Base-by-base conservation (phyloP, 2,888 invertebrate genomes). In the Gonocerus acuteangulatus region DNA sequence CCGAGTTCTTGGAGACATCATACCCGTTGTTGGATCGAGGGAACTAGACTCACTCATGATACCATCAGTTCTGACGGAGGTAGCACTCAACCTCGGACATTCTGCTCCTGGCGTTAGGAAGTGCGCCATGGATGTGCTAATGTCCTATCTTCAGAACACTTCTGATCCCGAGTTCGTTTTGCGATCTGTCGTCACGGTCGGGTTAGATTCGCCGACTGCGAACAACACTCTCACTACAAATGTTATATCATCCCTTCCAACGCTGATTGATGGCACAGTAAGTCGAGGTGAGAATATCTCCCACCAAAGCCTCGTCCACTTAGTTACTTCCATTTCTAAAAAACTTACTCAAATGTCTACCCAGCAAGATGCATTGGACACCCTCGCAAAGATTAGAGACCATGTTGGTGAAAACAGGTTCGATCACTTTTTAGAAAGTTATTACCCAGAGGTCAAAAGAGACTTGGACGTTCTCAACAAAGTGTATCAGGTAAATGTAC, bases 11-110 rank as follows among this genome's bases (percentile, higher is more conserved):
- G 83, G 84, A 23, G 89, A 90, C 74, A 81, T 90, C 1, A 77
- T 91, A 49, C 87, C 89, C 2, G 82, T 87, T 42, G 44, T 52
- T 27, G 71, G 71, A 21, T 67, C 67, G 47, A 79, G 81, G 52
- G 80, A 81, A 57, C 78, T 89, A 15, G 85, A 89, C 67, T 78
- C 80, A 62, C 82, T 85, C 61, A 84, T 89, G 77, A 67, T 69
- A 2, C 75, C 77, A 58, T 73, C 75, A 11, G 73, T 85, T 49
- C 73, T 85, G 45, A 81, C 83, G 42, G 85, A 86, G 72, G 77
- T 90, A 56, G 82, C 90, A 27, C 82, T 82, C 67, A 91, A 90
- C 74, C 76, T 92, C 52, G 89, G 89, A 2, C 87, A 89, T 72
- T 79, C 80, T 48, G 87, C 87, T 0, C 89, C 89, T 0, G 87